A percentile compares a stretch with the other conserved stretches of the same genome.
phyloP scores from a whole-genome alignment of 2,113 vertebrate species.

The Puffinus mauretanicus region DNA sequence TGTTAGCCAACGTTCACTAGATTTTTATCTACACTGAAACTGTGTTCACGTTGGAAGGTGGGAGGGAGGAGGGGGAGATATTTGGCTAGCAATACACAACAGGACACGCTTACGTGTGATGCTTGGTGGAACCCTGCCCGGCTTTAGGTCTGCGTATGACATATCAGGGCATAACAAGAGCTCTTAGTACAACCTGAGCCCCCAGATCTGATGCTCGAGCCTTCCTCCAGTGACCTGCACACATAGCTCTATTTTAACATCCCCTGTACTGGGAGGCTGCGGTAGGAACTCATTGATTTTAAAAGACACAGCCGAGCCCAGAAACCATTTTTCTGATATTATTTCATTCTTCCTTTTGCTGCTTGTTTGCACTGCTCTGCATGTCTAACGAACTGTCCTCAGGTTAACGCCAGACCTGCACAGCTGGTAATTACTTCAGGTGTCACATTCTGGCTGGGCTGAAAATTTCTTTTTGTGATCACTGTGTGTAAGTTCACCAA shows the following conservation, averaged over 20 bases:
- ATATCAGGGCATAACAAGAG: no score
- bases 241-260: background rate
- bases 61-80: background rate
- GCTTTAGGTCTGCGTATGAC: background rate
- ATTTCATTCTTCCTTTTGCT: background rate
- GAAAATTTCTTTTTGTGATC: background rate
- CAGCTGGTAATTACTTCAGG: background rate
- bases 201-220: background rate
- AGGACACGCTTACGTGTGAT: fast-evolving
- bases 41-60: background rate
- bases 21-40: background rate
- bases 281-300: background rate
- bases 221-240: background rate
- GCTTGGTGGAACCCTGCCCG: background rate
- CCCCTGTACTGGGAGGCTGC: no score
- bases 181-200: no score
- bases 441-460: background rate
- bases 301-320: background rate
- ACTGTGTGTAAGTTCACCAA: background rate
- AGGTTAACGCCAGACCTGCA: background rate
- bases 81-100: background rate
- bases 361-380: background rate
- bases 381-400: background rate
- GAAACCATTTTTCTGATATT: background rate
- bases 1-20: fast-evolving